Percentiles rank a stretch among this genome's conserved stretches.
phyloP scores from a whole-genome alignment of 2,113 vertebrate genomes.

The Alaudala cheleensis region DNA sequence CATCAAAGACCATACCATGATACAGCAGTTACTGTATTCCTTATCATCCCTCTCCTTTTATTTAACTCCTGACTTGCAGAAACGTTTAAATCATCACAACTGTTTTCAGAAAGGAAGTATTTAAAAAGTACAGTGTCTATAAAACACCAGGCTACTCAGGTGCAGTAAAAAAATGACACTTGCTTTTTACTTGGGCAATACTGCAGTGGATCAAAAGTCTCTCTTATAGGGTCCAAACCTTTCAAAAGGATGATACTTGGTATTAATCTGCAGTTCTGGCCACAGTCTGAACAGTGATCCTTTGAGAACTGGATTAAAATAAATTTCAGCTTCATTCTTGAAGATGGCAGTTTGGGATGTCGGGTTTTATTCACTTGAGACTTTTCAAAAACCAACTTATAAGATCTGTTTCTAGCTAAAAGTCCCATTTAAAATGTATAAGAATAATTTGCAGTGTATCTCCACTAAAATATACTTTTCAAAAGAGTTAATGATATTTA shows the following conservation, averaged over 20 bases:
- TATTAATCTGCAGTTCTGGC: neutral
- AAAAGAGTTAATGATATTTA: neutral
- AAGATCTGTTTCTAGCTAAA: neutral
- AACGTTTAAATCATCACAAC: neutral
- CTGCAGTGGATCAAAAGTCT: neutral
- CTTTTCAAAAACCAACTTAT: neutral
- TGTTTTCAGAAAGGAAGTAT: neutral
- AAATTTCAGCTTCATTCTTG: neutral
- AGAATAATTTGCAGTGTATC: neutral
- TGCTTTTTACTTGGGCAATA: neutral
- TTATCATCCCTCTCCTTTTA: neutral
- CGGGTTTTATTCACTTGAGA: neutral
- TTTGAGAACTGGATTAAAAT: neutral
- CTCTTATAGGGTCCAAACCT: neutral
- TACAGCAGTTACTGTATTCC: neutral
- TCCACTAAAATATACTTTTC: neutral
- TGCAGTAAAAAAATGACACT: neutral
- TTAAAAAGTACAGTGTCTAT: neutral
- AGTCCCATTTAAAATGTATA: neutral
- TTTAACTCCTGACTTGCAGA: neutral
- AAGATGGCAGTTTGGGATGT: neutral
- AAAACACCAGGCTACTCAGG: neutral
- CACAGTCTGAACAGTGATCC: neutral
- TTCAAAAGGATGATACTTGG: neutral
- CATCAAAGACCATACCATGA: neutral